Percentiles rank a stretch among this genome's conserved stretches.
Conservation (phyloP, 2,113 vertebrate species). For the Taxidea taxus region DNA sequence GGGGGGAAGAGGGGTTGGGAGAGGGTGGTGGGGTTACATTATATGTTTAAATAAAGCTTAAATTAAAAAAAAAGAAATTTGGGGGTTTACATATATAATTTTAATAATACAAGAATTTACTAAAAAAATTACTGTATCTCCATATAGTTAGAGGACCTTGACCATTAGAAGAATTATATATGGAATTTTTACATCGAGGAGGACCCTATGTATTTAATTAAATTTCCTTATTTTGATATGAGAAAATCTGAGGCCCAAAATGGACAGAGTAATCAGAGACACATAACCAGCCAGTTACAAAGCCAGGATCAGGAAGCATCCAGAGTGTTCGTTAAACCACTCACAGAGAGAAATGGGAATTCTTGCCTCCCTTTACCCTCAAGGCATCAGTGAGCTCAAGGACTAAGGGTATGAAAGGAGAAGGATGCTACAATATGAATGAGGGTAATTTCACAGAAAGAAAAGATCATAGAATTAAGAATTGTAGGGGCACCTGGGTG, state of each 20-base stretch:
- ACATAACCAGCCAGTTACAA: not conserved
- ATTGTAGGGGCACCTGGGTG: not conserved
- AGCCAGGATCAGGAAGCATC: not conserved
- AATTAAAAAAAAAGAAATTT: too few relatives aligned
- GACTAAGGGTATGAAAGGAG: not conserved
- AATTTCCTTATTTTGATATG: not conserved
- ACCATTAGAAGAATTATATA: not conserved
- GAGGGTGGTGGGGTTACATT: too few relatives aligned
- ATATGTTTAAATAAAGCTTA: too few relatives aligned
- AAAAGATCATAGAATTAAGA: not conserved
- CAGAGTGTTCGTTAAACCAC: not conserved
- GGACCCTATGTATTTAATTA: not conserved
- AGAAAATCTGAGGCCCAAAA: not conserved
- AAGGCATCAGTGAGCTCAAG: not conserved
- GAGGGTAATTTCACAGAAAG: not conserved
- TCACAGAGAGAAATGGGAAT: not conserved
- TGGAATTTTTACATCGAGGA: not conserved
- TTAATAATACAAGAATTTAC: constrained; percentile 16
- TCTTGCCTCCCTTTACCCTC: not conserved
- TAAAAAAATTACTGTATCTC: not conserved
- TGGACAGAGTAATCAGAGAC: not conserved
- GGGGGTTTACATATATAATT: not conserved
- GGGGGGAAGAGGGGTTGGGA: too few relatives aligned
- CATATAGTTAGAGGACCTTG: not conserved
- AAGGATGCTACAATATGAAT: not conserved